Evolutionary conservation across 2,113 vertebrate genomes (phyloP).

Genomic region (Albula glossodonta): DNA sequence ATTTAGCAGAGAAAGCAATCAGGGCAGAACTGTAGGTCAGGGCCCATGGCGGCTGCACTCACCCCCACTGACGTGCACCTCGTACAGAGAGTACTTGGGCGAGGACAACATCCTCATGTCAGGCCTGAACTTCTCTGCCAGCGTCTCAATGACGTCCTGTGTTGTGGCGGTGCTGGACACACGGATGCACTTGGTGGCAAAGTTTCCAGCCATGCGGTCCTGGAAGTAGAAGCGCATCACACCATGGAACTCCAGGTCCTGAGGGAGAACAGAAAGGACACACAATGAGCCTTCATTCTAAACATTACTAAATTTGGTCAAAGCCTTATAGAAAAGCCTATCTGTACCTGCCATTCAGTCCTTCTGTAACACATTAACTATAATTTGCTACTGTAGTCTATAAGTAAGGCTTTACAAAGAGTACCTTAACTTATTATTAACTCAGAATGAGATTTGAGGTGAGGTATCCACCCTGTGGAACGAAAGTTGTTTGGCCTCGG

Average conservation of each 20-base stretch:
- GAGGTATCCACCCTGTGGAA: neutral
- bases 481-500: neutral
- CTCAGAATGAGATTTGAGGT: constrained; percentile 25
- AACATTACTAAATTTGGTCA: neutral
- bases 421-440: no score
- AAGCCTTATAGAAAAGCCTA: neutral
- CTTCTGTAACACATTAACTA: no score
- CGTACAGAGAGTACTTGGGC: constrained; percentile 93
- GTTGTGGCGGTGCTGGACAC: constrained; percentile 97
- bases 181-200: constrained; percentile 96
- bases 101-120: constrained; percentile 99
- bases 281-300: neutral
- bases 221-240: constrained; percentile 99
- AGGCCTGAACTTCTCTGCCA: constrained; percentile 96
- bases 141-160: constrained; percentile 95
- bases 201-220: constrained; percentile 97
- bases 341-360: neutral
- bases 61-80: constrained; percentile 98
- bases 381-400: no score
- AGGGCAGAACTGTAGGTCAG: no score
- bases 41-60: constrained; percentile 54
- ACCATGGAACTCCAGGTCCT: constrained; percentile 98
- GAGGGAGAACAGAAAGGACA: neutral
- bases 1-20: no score
- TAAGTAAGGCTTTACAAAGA: no score